Percentiles rank a stretch among this genome's conserved stretches.
phyloP scores from a whole-genome alignment of 2,888 invertebrate species.

The Laspeyria flexula region DNA sequence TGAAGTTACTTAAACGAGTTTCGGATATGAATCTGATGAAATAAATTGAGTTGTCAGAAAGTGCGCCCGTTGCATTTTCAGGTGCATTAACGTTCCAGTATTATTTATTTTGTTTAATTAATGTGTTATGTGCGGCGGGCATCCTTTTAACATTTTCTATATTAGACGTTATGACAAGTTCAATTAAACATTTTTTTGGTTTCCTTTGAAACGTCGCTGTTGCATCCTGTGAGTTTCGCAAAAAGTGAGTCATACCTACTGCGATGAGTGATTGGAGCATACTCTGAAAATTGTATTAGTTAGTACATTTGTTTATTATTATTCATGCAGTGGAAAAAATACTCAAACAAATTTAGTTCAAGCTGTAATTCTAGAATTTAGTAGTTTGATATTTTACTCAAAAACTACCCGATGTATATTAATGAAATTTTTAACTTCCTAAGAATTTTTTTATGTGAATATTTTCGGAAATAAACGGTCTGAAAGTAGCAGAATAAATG shows the following conservation, averaged over 20 bases:
- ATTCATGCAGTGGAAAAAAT: no score
- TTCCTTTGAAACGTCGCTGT: background rate
- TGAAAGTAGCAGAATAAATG: no score
- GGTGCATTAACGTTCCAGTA: slow-evolving; percentile 63
- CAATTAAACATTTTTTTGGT: background rate
- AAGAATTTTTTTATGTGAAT: no score
- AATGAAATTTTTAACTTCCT: no score
- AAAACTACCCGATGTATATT: no score
- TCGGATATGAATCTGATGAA: slow-evolving; percentile 72
- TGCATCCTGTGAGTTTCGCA: background rate
- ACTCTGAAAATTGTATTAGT: no score
- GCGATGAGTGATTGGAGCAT: no score
- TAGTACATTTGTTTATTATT: no score
- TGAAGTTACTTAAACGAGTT: slow-evolving; percentile 75
- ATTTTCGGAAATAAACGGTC: no score
- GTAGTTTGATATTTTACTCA: no score
- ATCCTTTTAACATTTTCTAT: slow-evolving; percentile 25
- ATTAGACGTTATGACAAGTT: slow-evolving; percentile 7
- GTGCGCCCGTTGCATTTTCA: slow-evolving; percentile 57
- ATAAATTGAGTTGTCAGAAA: slow-evolving; percentile 78
- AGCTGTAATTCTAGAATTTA: no score
- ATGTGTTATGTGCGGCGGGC: slow-evolving; percentile 8
- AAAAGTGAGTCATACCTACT: background rate
- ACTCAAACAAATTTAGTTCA: no score
- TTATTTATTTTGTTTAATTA: slow-evolving; percentile 61